Evolutionary conservation across 2,113 vertebrate genomes (phyloP), one percentile per base, ranked within the genome.

Genomic region (Pimephales promelas): DNA sequence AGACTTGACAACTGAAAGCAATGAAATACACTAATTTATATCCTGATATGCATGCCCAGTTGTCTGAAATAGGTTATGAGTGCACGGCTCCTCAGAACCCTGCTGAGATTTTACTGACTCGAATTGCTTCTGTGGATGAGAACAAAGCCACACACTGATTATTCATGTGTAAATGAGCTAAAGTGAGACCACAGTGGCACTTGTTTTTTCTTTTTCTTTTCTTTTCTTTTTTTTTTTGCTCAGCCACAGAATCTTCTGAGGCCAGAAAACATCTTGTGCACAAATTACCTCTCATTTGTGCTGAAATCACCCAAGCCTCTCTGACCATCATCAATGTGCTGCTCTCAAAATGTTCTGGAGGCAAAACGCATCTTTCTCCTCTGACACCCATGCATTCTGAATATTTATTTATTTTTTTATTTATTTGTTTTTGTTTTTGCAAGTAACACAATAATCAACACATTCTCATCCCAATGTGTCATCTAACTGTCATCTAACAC

Each of bases 301-400:
- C 18, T 40, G 22, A 74, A 81, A 54, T 36, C 77, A 13, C 36
- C 70, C 72, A 61, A 52, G 74, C 74, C 82, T 83, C 49, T 86
- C 22, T 40, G 20, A n/a, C 52, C 31, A 59, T 77, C 34, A 77
- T 77, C 22, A 40, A 77, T 59, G 34, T 59, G 54, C 36, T 45
- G 2, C 61, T 78, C 18, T 77, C 22, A n/a, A 10, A 59, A 40
- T 36, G 54, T 36, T 43, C 66, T 43, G 22, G 66, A 70, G 22
- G 36, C 66, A 43, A n/a, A 70, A 70, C n/a, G 20, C 36, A n/a
- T 43, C 2, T 71, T 71, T 71, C 28, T 28, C 28, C 28, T 28
- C 28, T 28, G 28, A 28, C 28, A 28, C 28, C 28, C 28, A 28
- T 28, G 2, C 28, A 28, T n/a, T 72, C 43, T 24, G 40, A 47